Percentiles rank a stretch among this genome's conserved stretches.
Conservation (phyloP, 2,797 vertebrate genomes). For the Mycteria americana region DNA sequence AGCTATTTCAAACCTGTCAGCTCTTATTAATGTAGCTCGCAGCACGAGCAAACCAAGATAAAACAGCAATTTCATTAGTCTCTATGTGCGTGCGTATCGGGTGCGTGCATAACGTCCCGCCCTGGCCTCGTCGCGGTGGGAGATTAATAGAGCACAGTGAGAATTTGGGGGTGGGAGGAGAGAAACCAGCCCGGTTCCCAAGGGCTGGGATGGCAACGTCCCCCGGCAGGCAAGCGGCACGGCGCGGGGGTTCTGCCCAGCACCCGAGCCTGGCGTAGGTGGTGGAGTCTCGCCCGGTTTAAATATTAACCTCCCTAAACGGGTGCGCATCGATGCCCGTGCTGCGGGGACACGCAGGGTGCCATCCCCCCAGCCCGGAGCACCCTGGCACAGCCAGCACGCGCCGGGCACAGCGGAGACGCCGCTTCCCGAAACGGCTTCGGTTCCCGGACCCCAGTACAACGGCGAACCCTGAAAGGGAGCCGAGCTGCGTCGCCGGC, state of each 20-base stretch:
- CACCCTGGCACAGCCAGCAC: accelerated
- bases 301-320: accelerated
- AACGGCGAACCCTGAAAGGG: neutral
- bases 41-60: constrained; percentile 7
- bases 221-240: constrained; percentile 1
- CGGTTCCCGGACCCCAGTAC: accelerated
- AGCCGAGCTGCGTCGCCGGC: neutral
- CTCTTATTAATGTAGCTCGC: constrained; percentile 55
- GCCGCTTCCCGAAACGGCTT: accelerated
- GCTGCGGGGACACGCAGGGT: neutral
- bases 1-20: constrained; percentile 66
- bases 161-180: neutral
- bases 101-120: neutral
- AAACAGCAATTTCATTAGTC: constrained; percentile 15
- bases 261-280: neutral
- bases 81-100: neutral
- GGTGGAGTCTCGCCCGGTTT: accelerated
- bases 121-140: neutral
- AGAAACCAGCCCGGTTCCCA: neutral
- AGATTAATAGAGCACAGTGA: constrained; percentile 8
- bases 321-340: accelerated
- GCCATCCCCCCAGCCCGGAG: neutral
- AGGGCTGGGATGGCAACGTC: constrained; percentile 34
- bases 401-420: accelerated
- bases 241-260: neutral